phyloP scores from a whole-genome alignment of 1,140 invertebrate species.

The Drosophila oshimai region DNA sequence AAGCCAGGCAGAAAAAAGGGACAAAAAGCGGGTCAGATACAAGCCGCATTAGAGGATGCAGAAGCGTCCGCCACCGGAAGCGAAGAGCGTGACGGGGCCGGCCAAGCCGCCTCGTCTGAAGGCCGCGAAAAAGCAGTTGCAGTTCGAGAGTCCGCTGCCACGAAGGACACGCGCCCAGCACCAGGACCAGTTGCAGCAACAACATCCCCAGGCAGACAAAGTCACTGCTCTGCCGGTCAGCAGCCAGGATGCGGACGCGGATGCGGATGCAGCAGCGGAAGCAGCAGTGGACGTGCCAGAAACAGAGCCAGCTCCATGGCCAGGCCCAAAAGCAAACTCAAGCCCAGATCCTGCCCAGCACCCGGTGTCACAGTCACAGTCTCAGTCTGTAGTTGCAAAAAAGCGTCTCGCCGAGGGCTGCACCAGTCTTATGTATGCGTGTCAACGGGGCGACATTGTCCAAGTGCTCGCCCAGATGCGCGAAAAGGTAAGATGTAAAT shows the following conservation, averaged over 20 bases:
- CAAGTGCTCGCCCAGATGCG: conserved; percentile 84
- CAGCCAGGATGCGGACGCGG: conserved; percentile 37
- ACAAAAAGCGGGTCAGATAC: conserved; percentile 28
- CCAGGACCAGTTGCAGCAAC: not conserved
- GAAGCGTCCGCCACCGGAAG: conserved; percentile 50
- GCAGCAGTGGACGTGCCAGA: conserved; percentile 42
- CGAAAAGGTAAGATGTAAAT: conserved; percentile 75
- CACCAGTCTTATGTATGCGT: conserved; percentile 94
- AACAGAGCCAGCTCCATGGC: conserved; percentile 11
- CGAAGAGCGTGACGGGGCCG: conserved; percentile 41
- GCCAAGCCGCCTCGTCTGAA: conserved; percentile 65
- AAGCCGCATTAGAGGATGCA: conserved; percentile 53
- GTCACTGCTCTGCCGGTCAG: conserved; percentile 39
- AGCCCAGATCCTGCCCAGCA: conserved; percentile 4
- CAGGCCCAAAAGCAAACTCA: not conserved
- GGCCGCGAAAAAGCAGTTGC: conserved; percentile 71
- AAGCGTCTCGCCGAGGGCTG: conserved; percentile 84
- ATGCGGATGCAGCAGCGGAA: conserved; percentile 34
- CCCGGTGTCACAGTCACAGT: conserved; percentile 11
- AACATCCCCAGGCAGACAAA: conserved; percentile 18
- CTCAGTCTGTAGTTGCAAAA: conserved; percentile 46
- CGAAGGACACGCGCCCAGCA: conserved; percentile 44
- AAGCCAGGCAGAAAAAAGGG: conserved; percentile 16
- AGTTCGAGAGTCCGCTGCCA: conserved; percentile 73
- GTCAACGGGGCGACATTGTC: conserved; percentile 89